Base-by-base conservation (phyloP, 1,140 invertebrate species). In the Ceratosolen solmsi region DNA sequence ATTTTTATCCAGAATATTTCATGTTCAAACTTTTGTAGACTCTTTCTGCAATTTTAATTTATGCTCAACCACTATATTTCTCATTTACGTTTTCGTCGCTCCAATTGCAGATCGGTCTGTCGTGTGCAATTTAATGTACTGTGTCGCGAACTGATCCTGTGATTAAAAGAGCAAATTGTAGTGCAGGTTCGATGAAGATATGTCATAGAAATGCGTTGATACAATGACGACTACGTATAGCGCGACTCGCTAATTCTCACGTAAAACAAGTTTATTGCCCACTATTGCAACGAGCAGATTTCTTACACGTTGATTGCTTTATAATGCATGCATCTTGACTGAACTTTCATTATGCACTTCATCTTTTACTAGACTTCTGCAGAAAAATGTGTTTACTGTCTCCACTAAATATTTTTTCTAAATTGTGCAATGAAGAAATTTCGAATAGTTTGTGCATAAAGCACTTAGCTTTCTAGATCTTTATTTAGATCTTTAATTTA, bases 241-340 rank as follows among this genome's bases (percentile, higher is more conserved):
- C 15, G 25, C 36, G n/a, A 71, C 25, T 60, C n/a, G 51, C 25
- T 22, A 73, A 77, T 81, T 81, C 74, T 82, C 80, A 75, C 80
- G 65, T n/a, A 36, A 56, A 81, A 56, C 20, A 51, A 68, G 58
- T 75, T 75, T 68, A 75, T 74, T 65, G 54, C 41, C 25, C 17
- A 60, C 25, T 68, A 54, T 68, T 54, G 46, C 22, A 22, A 68
- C 17, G 8, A 8, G 27, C 13, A 15, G 36, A 49, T 78, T 51
- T 54, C 27, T 41, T 33, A 15, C 1, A 5, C 20, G 36, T 46
- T 25, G n/a, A 65, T 33, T 51, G 25, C 75, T 30, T 51, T 20
- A n/a, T 41, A 60, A 63, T 63, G 51, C 17, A 4, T 13, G 30
- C 27, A 9, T 58, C 60, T n/a, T 13, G 22, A 22, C 27, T 36